Evolutionary conservation across 2,797 vertebrate genomes (phyloP).

Genomic region (Smutsia gigantea): DNA sequence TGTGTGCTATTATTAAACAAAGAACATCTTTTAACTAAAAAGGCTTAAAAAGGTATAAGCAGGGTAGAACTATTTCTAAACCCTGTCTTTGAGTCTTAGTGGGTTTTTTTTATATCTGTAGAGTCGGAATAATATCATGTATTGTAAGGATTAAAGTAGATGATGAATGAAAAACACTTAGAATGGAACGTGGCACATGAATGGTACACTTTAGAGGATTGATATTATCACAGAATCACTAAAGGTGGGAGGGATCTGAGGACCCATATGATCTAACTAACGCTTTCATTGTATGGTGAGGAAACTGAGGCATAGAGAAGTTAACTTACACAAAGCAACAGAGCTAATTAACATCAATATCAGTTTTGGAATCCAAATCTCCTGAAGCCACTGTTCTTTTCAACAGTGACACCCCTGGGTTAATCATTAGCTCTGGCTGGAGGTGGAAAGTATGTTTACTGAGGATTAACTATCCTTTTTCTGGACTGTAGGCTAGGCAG

Average conservation of each 20-base stretch:
- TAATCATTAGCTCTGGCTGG: neutral
- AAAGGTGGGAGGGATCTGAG: neutral
- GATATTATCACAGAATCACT: neutral
- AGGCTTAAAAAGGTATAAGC: neutral
- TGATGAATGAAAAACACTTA: neutral
- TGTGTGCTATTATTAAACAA: conserved; percentile 2
- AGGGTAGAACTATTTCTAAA: neutral
- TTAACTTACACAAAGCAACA: neutral
- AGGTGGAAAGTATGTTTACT: neutral
- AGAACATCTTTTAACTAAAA: neutral
- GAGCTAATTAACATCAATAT: neutral
- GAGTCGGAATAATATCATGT: neutral
- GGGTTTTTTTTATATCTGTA: neutral
- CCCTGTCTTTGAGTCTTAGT: neutral
- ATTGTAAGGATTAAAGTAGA: neutral
- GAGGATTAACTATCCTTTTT: neutral
- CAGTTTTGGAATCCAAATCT: neutral
- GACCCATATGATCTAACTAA: neutral
- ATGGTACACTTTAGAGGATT: neutral
- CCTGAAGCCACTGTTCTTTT: neutral
- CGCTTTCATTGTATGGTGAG: neutral
- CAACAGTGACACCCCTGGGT: fast-evolving
- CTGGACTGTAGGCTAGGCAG: neutral
- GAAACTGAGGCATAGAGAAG: neutral
- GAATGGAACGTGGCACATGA: neutral